Evolutionary conservation across 2,113 vertebrate species (phyloP).

Genomic region (Hipposideros armiger): DNA sequence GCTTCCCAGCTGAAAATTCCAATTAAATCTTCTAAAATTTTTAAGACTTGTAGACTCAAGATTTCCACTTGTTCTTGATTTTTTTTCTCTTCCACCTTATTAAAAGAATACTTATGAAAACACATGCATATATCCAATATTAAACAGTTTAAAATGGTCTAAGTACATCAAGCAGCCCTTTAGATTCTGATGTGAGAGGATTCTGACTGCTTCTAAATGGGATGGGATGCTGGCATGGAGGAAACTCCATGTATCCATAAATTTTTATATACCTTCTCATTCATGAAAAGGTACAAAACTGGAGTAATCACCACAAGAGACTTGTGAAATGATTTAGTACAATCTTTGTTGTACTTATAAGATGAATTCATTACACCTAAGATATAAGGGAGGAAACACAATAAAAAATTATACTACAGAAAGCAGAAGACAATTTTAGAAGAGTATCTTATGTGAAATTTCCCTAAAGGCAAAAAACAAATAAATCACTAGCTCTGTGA

Average conservation of each 20-base stretch:
- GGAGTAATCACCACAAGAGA: neutral
- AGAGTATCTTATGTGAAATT: conserved; percentile 54
- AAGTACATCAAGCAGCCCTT: neutral
- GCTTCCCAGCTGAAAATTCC: neutral
- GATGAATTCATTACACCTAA: neutral
- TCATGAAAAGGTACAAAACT: neutral
- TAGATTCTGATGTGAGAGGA: neutral
- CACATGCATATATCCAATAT: neutral
- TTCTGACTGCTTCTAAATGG: neutral
- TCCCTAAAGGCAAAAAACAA: conserved; percentile 65
- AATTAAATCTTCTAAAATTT: neutral
- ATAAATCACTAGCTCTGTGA: conserved; percentile 44
- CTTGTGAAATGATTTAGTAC: neutral
- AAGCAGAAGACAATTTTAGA: conserved; percentile 69
- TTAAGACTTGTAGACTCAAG: neutral
- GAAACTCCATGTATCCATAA: neutral
- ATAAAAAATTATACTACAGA: neutral
- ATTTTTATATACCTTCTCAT: neutral
- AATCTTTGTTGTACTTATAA: conserved; percentile 35
- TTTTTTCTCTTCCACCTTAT: neutral
- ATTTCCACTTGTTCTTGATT: neutral
- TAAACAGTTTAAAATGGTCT: neutral
- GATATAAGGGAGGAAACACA: neutral
- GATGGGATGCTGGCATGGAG: neutral
- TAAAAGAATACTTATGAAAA: neutral